These are phyloP conservation scores for Anhinga rufa DNA, from an alignment of 2,113 vertebrate genomes.

Conservation along the genomic window DNA sequence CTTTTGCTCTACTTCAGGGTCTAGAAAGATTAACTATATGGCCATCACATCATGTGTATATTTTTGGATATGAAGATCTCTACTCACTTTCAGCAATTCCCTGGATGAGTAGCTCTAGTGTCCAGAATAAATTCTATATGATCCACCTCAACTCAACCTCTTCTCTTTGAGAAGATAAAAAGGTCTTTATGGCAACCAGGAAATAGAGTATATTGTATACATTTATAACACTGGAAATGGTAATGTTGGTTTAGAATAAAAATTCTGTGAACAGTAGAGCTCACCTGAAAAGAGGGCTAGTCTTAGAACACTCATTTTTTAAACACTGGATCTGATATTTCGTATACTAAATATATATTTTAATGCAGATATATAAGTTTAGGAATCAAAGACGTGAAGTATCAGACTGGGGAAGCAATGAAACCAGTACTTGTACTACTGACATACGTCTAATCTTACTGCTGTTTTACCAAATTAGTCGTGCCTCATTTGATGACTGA, in stretches of 20 bases:
- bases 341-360: not conserved
- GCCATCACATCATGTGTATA: accelerated
- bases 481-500: not conserved
- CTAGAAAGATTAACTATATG: not conserved
- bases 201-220: not conserved
- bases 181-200: not conserved
- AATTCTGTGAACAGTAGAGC: not conserved
- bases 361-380: not conserved
- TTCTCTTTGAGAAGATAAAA: not conserved
- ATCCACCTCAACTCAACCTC: not conserved
- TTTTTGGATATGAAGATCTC: not conserved
- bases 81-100: not conserved
- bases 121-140: not conserved
- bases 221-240: not conserved
- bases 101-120: not conserved
- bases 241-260: not conserved
- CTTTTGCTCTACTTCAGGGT: not conserved
- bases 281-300: not conserved
- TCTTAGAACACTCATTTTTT: not conserved
- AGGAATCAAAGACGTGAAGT: not conserved
- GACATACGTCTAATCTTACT: not conserved
- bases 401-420: not conserved
- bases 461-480: not conserved
- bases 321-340: not conserved
- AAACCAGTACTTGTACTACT: not conserved